Percentiles rank a stretch among this genome's conserved stretches.
Conservation (phyloP, 2,113 vertebrate genomes). For the Saccopteryx bilineata region DNA sequence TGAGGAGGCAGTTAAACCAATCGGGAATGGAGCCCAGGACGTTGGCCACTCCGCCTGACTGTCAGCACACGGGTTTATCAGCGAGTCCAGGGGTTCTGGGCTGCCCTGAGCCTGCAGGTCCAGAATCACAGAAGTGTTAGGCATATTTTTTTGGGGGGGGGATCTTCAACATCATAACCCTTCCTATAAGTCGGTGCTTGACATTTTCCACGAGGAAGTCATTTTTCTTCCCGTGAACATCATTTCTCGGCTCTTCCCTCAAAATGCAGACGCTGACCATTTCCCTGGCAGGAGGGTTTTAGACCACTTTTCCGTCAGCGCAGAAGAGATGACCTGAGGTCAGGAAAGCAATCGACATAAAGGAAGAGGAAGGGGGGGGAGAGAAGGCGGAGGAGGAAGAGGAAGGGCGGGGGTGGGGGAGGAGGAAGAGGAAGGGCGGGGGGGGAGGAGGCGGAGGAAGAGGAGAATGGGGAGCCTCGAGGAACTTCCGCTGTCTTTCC, state of each 20-base stretch:
- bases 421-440: not conserved
- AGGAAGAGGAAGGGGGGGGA: not conserved
- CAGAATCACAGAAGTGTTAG: not conserved
- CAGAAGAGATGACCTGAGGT: not conserved
- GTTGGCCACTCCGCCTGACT: not conserved
- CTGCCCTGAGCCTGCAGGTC: not conserved
- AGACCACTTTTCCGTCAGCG: not conserved
- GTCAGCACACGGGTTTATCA: not conserved
- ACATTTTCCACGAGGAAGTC: not conserved
- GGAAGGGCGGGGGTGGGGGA: rapidly evolving
- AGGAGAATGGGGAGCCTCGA: rapidly evolving
- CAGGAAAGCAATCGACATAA: not conserved
- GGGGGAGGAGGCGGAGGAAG: rapidly evolving
- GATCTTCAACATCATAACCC: not conserved
- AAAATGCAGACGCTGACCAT: not conserved
- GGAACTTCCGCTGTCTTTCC: not conserved
- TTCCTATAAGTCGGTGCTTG: not conserved
- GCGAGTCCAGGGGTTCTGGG: not conserved
- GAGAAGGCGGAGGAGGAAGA: not conserved
- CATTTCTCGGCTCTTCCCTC: not conserved
- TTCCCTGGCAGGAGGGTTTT: not conserved
- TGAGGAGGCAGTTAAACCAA: not conserved
- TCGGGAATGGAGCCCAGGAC: not conserved
- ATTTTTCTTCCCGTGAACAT: not conserved
- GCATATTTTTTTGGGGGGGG: not conserved